These are phyloP conservation scores for Philonicus albiceps DNA, from an alignment of 2,888 invertebrate genomes.

Conservation along the genomic window DNA sequence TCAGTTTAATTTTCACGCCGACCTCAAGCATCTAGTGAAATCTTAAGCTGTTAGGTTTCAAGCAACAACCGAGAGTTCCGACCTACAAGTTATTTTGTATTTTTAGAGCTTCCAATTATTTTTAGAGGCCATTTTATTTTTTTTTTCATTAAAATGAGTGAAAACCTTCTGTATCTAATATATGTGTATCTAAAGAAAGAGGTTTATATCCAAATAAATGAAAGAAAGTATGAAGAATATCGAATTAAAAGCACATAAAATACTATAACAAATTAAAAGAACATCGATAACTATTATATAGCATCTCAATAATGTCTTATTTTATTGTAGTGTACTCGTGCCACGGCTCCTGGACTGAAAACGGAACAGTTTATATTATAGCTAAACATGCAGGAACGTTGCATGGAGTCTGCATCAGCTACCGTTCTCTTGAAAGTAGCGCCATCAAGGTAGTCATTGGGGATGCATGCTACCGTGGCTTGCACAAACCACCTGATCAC, in stretches of 20 bases:
- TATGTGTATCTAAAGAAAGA: no score
- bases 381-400: slow-evolving; percentile 62
- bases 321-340: slow-evolving; percentile 78
- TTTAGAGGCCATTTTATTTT: no score
- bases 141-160: no score
- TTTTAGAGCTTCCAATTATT: no score
- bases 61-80: no score
- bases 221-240: no score
- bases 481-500: slow-evolving; percentile 61
- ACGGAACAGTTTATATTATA: slow-evolving; percentile 85
- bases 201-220: no score
- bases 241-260: background rate
- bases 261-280: background rate
- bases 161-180: no score
- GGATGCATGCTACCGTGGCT: slow-evolving; percentile 62
- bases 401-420: slow-evolving; percentile 63
- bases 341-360: slow-evolving; percentile 89
- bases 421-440: slow-evolving; percentile 60
- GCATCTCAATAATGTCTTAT: background rate
- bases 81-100: no score
- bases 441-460: slow-evolving; percentile 61
- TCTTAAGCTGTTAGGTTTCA: no score
- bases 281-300: background rate
- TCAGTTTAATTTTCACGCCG: no score
- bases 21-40: no score